Conservation (phyloP, 2,888 invertebrate genomes). For the Pimpla rufipes region DNA sequence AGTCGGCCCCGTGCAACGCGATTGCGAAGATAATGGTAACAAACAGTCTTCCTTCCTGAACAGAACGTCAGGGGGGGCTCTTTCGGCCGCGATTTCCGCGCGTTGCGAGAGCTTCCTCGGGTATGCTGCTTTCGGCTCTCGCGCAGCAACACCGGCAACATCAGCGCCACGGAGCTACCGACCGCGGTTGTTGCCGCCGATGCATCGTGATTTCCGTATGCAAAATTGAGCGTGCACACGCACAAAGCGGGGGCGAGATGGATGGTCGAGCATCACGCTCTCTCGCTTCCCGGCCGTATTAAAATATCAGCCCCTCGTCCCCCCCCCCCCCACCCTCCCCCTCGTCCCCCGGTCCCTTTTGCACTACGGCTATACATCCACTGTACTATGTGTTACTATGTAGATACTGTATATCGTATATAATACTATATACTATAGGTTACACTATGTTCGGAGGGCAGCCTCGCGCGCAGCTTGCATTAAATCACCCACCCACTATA, state of each 20-base stretch:
- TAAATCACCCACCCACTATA: conserved; percentile 84
- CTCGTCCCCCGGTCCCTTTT: neutral
- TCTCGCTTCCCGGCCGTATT: conserved; percentile 74
- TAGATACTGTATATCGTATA: neutral
- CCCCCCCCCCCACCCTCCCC: neutral
- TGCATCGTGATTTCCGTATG: conserved; percentile 84
- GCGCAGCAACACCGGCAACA: conserved; percentile 16
- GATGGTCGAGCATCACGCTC: conserved; percentile 85
- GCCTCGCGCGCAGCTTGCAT: conserved; percentile 73
- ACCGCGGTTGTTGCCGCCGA: conserved; percentile 58
- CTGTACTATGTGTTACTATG: conserved; percentile 2
- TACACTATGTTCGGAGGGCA: conserved; percentile 24
- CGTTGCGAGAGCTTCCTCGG: conserved; percentile 37
- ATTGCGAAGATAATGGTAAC: conserved; percentile 84
- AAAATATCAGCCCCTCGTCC: conserved; percentile 64
- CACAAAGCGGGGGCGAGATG: conserved; percentile 80
- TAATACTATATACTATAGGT: conserved; percentile 18
- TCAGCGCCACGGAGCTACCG: conserved; percentile 14
- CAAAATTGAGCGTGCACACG: conserved; percentile 84
- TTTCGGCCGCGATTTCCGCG: conserved; percentile 51
- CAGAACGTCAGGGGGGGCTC: conserved; percentile 79
- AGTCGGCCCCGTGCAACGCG: conserved; percentile 65
- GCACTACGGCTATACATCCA: neutral
- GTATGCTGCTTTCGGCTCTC: conserved; percentile 34
- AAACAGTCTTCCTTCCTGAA: conserved; percentile 85